Conservation (phyloP, 2,113 vertebrate genomes). For the Phainopepla nitens region DNA sequence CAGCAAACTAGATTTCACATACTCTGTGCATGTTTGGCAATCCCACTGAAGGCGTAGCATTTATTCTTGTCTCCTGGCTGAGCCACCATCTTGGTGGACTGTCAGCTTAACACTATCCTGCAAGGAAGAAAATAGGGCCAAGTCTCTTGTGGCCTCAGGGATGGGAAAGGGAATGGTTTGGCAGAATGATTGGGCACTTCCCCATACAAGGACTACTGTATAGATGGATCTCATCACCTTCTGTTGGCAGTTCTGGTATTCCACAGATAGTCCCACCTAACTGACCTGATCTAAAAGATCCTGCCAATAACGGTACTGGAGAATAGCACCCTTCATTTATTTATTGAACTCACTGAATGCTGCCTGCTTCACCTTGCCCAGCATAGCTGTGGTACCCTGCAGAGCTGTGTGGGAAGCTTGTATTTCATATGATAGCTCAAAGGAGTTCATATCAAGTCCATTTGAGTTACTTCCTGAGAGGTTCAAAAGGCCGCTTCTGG, state of each 20-base stretch:
- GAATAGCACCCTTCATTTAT: background rate
- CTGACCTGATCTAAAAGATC: background rate
- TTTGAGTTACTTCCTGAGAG: background rate
- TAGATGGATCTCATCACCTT: background rate
- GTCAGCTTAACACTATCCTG: background rate
- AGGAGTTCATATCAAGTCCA: background rate
- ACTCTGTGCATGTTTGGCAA: fast-evolving
- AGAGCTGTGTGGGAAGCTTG: background rate
- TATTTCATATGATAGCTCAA: background rate
- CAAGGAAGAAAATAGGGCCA: background rate
- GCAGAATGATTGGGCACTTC: background rate
- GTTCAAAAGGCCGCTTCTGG: background rate
- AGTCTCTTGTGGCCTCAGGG: background rate
- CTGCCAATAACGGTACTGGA: fast-evolving
- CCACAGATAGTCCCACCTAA: background rate
- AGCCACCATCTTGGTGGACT: background rate
- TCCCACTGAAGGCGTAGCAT: background rate
- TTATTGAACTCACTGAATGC: background rate
- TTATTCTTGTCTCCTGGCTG: background rate
- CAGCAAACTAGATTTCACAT: background rate
- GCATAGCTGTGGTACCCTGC: background rate
- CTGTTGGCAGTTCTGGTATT: background rate
- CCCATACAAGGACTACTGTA: background rate
- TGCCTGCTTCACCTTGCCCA: background rate
- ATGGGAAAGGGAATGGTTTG: background rate